Percentiles rank a stretch among this genome's conserved stretches.
Evolutionary conservation across 2,113 vertebrate genomes (phyloP).

Genomic region (Scalopus aquaticus): DNA sequence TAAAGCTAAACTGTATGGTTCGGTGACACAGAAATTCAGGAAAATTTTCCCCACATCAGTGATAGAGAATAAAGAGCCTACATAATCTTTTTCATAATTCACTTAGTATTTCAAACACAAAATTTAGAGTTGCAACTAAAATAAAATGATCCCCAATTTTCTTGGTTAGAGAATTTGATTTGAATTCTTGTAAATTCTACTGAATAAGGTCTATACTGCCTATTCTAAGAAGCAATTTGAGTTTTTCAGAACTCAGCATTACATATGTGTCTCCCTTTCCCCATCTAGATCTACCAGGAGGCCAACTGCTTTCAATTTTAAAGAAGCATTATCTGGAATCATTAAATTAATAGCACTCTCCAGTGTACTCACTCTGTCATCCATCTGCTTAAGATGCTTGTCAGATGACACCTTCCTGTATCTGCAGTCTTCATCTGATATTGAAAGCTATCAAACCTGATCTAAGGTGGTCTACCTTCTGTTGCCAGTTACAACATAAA

Average conservation of each 20-base stretch:
- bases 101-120: slow-evolving; percentile 15
- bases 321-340: slow-evolving; percentile 83
- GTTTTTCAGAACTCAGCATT: background rate
- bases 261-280: background rate
- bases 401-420: slow-evolving; percentile 84
- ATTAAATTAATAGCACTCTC: slow-evolving; percentile 86
- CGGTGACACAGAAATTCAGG: background rate
- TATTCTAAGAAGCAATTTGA: slow-evolving; percentile 31
- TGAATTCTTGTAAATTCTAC: background rate
- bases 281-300: slow-evolving; percentile 63
- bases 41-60: background rate
- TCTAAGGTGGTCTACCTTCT: slow-evolving; percentile 83
- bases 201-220: background rate
- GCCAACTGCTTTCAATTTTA: slow-evolving; percentile 83
- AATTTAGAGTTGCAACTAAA: slow-evolving; percentile 30
- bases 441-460: slow-evolving; percentile 82
- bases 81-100: background rate
- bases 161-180: background rate
- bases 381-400: slow-evolving; percentile 86
- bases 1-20: background rate
- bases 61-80: background rate
- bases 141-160: background rate
- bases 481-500: slow-evolving; percentile 76
- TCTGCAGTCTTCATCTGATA: slow-evolving; percentile 84
- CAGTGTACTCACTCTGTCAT: slow-evolving; percentile 80